phyloP scores from a whole-genome alignment of 2,888 invertebrate genomes.

The Hemithea aestivaria region DNA sequence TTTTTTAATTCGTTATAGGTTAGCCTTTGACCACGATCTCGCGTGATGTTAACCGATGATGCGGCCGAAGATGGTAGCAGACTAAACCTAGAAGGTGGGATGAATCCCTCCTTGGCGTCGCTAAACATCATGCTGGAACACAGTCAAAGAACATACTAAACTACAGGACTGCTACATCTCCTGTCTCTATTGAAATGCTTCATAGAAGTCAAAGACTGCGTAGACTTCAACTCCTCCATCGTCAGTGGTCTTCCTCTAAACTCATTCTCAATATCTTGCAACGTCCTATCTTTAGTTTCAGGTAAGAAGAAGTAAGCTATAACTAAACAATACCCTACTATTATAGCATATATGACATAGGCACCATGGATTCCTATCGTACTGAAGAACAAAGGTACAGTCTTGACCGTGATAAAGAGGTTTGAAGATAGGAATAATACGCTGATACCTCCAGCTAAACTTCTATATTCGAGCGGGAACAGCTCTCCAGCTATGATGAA shows the following conservation, averaged over 20 bases:
- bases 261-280: conserved; percentile 60
- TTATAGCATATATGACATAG: conserved; percentile 45
- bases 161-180: conserved; percentile 29
- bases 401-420: conserved; percentile 51
- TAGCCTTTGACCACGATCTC: too few relatives aligned
- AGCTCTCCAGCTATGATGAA: conserved; percentile 85
- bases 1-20: too few relatives aligned
- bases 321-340: conserved; percentile 47
- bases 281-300: conserved; percentile 56
- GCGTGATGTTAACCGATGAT: too few relatives aligned
- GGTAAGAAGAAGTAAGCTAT: conserved; percentile 50
- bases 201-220: conserved; percentile 31
- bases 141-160: too few relatives aligned
- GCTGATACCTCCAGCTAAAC: conserved; percentile 72
- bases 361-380: conserved; percentile 48
- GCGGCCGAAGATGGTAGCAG: too few relatives aligned
- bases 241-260: conserved; percentile 47
- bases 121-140: too few relatives aligned
- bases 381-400: conserved; percentile 44
- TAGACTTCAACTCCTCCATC: conserved; percentile 32
- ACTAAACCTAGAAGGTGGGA: too few relatives aligned
- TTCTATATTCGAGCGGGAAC: conserved; percentile 79
- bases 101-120: too few relatives aligned
- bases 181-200: conserved; percentile 29
- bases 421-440: conserved; percentile 49